Conservation (phyloP, 2,888 invertebrate species). For the Serripes groenlandicus region DNA sequence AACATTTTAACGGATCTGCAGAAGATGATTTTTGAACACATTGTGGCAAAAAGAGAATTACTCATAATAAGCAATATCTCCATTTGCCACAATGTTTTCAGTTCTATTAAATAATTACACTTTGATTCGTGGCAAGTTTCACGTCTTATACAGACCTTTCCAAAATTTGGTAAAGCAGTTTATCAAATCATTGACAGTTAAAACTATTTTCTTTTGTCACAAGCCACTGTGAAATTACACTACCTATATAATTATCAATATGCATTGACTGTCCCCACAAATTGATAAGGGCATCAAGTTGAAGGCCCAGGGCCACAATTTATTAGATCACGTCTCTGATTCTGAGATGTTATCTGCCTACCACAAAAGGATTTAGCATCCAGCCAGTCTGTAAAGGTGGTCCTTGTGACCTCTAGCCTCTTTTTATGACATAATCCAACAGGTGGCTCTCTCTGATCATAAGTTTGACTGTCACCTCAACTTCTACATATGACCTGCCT, state of each 20-base stretch:
- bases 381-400: conserved; percentile 24
- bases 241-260: conserved; percentile 25
- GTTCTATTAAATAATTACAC: too few relatives aligned
- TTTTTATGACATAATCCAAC: conserved; percentile 30
- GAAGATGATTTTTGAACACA: too few relatives aligned
- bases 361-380: conserved; percentile 21
- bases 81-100: too few relatives aligned
- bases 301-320: conserved; percentile 17
- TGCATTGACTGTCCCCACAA: background rate
- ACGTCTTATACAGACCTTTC: too few relatives aligned
- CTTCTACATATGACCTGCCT: conserved; percentile 21
- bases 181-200: background rate
- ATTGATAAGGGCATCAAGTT: conserved; percentile 18
- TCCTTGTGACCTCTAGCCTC: conserved; percentile 21
- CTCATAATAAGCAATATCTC: too few relatives aligned
- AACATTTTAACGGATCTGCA: too few relatives aligned
- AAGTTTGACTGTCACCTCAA: conserved; percentile 31
- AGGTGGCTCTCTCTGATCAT: conserved; percentile 22
- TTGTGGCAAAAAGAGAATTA: too few relatives aligned
- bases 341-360: conserved; percentile 7
- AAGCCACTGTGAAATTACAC: too few relatives aligned
- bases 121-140: too few relatives aligned
- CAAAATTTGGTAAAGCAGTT: too few relatives aligned
- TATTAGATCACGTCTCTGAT: conserved; percentile 11
- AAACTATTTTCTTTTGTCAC: too few relatives aligned